phyloP scores from a whole-genome alignment of 2,797 vertebrate genomes.

The Vultur gryphus region DNA sequence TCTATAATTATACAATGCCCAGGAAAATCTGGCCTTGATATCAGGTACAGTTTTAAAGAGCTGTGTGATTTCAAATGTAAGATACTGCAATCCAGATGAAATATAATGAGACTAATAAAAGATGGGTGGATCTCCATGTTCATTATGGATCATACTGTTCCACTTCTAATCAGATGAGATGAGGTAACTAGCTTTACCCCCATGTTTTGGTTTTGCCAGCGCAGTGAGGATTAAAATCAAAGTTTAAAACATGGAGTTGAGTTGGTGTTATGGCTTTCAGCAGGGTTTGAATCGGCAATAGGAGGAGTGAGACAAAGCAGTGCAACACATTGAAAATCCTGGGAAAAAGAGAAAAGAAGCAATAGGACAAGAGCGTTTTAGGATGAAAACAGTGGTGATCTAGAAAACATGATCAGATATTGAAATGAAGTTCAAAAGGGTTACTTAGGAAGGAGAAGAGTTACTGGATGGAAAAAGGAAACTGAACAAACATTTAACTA shows the following conservation, averaged over 20 bases:
- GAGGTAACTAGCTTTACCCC: neutral
- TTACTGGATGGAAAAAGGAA: neutral
- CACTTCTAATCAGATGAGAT: neutral
- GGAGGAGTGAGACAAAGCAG: neutral
- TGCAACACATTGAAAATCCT: neutral
- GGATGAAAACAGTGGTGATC: neutral
- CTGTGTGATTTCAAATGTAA: neutral
- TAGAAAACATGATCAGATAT: neutral
- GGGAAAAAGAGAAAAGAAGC: neutral
- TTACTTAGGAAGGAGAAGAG: neutral
- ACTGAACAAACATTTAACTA: neutral
- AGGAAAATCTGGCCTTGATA: neutral
- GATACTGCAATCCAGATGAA: neutral
- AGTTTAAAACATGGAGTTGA: fast-evolving
- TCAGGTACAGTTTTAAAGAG: neutral
- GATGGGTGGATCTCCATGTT: slow-evolving; percentile 19
- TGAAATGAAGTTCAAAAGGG: neutral
- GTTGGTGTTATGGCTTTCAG: neutral
- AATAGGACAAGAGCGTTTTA: neutral
- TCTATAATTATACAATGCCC: slow-evolving; percentile 27
- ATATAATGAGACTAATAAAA: slow-evolving; percentile 34
- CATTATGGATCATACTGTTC: neutral
- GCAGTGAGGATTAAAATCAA: neutral
- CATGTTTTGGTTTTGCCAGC: neutral
- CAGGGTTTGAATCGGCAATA: neutral